These are phyloP conservation scores for Gortyna flavago DNA, from an alignment of 2,888 invertebrate species.

Conservation along the genomic window DNA sequence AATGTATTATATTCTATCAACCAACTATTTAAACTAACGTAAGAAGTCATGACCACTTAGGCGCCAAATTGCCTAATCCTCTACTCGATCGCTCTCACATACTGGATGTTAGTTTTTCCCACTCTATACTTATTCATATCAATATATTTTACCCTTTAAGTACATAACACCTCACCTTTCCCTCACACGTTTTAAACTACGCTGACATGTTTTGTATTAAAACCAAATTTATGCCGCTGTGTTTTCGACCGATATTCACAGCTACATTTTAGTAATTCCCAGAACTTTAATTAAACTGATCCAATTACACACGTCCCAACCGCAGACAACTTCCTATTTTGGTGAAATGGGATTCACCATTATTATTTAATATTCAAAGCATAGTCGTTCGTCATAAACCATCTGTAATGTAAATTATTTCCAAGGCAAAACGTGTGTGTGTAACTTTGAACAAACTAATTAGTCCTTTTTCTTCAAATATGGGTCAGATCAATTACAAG, in stretches of 20 bases:
- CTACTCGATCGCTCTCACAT: background rate
- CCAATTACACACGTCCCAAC: constrained; percentile 16
- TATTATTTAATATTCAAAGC: background rate
- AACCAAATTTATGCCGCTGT: background rate
- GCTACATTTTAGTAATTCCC: background rate
- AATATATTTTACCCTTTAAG: background rate
- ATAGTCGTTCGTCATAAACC: background rate
- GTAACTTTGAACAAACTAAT: constrained; percentile 11
- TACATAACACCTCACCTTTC: background rate
- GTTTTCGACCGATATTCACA: background rate
- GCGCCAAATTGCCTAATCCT: background rate
- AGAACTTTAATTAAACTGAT: constrained; percentile 27
- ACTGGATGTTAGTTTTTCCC: background rate
- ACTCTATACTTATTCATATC: background rate
- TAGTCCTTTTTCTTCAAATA: constrained; percentile 11
- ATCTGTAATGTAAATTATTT: background rate
- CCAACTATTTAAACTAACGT: background rate
- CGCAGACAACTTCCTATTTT: constrained; percentile 5
- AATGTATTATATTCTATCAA: background rate
- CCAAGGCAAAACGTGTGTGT: background rate
- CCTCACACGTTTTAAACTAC: background rate
- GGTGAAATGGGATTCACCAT: constrained; percentile 4
- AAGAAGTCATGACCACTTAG: background rate
- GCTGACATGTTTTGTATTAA: constrained; percentile 8
- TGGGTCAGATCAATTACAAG: constrained; percentile 37